These are phyloP conservation scores for Mastacembelus armatus DNA, from an alignment of 2,797 vertebrate genomes.

Conservation along the genomic window DNA sequence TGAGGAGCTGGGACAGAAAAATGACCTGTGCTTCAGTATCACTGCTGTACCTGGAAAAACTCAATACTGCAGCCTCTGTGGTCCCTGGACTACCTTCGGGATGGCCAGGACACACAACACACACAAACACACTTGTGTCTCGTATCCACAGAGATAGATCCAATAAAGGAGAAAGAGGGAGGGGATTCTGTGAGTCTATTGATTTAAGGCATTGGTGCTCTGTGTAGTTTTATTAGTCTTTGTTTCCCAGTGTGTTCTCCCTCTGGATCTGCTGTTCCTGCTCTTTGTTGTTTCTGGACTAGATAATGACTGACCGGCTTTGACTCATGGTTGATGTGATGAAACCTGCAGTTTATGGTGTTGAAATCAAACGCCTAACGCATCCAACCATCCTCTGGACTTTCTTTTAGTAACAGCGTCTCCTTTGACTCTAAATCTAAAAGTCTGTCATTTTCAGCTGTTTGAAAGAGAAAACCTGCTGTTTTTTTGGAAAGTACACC, in stretches of 20 bases:
- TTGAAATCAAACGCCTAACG: no score
- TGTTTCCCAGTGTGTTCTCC: slow-evolving; percentile 16
- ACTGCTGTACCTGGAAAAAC: slow-evolving; percentile 14
- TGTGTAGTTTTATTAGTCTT: slow-evolving; percentile 49
- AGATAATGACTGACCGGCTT: no score
- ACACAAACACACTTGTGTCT: slow-evolving; percentile 18
- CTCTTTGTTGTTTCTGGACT: no score
- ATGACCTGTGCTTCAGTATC: slow-evolving; percentile 23
- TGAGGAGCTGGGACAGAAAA: slow-evolving; percentile 20
- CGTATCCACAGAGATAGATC: slow-evolving; percentile 57
- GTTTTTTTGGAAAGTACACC: no score
- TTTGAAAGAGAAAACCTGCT: no score
- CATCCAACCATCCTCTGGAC: no score
- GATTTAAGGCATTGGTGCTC: slow-evolving; percentile 58
- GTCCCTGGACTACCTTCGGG: slow-evolving; percentile 23
- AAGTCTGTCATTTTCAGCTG: no score
- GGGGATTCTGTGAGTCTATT: slow-evolving; percentile 57
- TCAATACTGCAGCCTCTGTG: slow-evolving; percentile 32
- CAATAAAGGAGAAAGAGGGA: slow-evolving; percentile 66
- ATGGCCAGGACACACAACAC: background rate
- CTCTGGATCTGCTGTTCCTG: no score
- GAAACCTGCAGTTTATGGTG: no score
- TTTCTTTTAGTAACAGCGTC: no score
- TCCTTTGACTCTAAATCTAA: no score
- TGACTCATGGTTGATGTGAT: no score